Evolutionary conservation across 2,888 invertebrate genomes (phyloP).

Genomic region (Melieria crassipennis): DNA sequence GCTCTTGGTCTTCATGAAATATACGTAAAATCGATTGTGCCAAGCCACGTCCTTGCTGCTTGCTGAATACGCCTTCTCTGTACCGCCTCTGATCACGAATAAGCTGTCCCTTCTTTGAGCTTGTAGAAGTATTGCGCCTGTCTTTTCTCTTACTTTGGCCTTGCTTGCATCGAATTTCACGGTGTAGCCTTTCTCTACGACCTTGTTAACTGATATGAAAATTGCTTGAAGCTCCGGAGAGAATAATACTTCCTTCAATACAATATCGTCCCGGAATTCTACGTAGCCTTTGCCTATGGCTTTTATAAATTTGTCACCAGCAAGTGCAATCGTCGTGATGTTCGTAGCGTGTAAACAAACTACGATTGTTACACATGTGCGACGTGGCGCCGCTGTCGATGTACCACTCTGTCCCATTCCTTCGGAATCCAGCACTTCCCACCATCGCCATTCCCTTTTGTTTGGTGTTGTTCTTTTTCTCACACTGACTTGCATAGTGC

Average conservation of each 20-base stretch:
- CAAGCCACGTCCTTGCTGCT: background rate
- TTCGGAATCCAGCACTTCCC: no score
- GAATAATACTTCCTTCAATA: background rate
- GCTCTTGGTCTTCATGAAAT: constrained; percentile 25
- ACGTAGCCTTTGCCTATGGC: background rate
- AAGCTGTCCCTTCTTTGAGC: background rate
- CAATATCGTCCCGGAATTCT: no score
- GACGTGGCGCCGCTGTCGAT: constrained; percentile 14
- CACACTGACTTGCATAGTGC: no score
- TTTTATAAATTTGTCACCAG: constrained; percentile 21
- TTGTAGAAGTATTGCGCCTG: no score
- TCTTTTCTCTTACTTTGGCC: no score
- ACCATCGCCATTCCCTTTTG: no score
- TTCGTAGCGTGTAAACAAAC: background rate
- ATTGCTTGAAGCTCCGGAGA: background rate
- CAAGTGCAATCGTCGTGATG: constrained; percentile 18
- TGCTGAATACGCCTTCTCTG: background rate
- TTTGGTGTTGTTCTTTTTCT: no score
- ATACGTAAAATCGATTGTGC: constrained; percentile 28
- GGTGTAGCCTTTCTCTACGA: no score
- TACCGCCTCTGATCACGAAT: no score
- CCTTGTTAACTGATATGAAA: constrained; percentile 16
- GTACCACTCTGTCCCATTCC: no score
- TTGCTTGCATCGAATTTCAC: no score
- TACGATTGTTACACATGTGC: constrained; percentile 14